Percentiles rank a stretch among this genome's conserved stretches.
phyloP scores from a whole-genome alignment of 92 coral and sea anemone species.

The Bergia puertoricense region DNA sequence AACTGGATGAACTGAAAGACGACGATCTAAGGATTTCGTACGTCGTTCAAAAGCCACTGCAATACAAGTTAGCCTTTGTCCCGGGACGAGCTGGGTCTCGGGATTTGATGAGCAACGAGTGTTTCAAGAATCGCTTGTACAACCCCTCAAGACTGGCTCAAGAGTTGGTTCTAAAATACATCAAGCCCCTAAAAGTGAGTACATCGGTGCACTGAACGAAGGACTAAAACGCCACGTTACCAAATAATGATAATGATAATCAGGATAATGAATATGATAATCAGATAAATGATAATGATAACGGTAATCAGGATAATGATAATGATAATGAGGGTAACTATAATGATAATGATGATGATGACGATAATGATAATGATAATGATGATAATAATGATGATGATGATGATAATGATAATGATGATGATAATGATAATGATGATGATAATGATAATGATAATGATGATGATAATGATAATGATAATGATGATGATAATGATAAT shows the following conservation, averaged over 20 bases:
- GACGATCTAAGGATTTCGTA: slow-evolving; percentile 50
- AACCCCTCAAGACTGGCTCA: slow-evolving; percentile 32
- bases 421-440: no score
- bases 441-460: no score
- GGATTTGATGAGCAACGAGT: slow-evolving; percentile 9
- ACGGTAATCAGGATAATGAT: no score
- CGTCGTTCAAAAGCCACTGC: slow-evolving; percentile 15
- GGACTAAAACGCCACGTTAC: background rate
- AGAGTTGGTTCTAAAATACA: slow-evolving; percentile 19
- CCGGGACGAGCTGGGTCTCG: background rate
- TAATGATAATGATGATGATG: no score
- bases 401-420: no score
- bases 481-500: no score
- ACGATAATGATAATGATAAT: no score
- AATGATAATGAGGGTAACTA: no score
- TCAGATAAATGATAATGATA: no score
- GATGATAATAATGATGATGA: no score
- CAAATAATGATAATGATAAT: no score
- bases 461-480: no score
- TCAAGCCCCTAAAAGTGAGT: slow-evolving; percentile 32
- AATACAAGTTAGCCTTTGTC: slow-evolving; percentile 15
- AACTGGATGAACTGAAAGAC: slow-evolving; percentile 36
- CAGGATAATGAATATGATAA: background rate
- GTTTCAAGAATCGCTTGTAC: slow-evolving; percentile 32
- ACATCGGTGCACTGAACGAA: background rate